Conservation (phyloP, 2,113 vertebrate genomes). For the Rhynchopsitta pachyrhyncha region DNA sequence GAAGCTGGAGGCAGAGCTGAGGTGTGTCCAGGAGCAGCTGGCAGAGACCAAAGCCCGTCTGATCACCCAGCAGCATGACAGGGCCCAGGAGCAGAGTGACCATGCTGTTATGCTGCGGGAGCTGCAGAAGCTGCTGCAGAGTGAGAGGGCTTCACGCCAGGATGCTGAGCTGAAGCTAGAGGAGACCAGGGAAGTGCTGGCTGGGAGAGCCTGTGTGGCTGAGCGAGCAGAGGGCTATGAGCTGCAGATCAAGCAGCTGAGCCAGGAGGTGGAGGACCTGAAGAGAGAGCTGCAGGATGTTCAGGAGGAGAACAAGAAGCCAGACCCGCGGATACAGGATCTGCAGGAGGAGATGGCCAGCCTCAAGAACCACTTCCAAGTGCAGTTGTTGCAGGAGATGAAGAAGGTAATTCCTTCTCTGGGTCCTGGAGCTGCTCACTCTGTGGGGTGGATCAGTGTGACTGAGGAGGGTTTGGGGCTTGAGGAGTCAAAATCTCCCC, state of each 20-base stretch:
- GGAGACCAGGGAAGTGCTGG: constrained; percentile 75
- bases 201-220: constrained; percentile 48
- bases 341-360: constrained; percentile 80
- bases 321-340: constrained; percentile 79
- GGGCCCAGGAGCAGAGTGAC: constrained; percentile 87
- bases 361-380: constrained; percentile 83
- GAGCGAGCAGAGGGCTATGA: constrained; percentile 77
- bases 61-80: constrained; percentile 89
- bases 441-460: rapidly evolving
- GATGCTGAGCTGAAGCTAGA: constrained; percentile 84
- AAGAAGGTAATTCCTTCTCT: constrained; percentile 76
- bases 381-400: constrained; percentile 85
- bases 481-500: background rate
- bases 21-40: constrained; percentile 80
- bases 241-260: constrained; percentile 73
- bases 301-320: constrained; percentile 72
- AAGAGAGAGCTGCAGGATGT: constrained; percentile 69
- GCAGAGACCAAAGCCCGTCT: constrained; percentile 86
- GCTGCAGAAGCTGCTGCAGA: constrained; percentile 88
- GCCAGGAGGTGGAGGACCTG: constrained; percentile 79
- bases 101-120: constrained; percentile 90
- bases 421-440: background rate
- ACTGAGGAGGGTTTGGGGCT: background rate
- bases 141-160: constrained; percentile 79
- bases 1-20: constrained; percentile 74